These are phyloP conservation scores for Circaetus gallicus DNA, from an alignment of 2,113 vertebrate genomes.

Conservation along the genomic window DNA sequence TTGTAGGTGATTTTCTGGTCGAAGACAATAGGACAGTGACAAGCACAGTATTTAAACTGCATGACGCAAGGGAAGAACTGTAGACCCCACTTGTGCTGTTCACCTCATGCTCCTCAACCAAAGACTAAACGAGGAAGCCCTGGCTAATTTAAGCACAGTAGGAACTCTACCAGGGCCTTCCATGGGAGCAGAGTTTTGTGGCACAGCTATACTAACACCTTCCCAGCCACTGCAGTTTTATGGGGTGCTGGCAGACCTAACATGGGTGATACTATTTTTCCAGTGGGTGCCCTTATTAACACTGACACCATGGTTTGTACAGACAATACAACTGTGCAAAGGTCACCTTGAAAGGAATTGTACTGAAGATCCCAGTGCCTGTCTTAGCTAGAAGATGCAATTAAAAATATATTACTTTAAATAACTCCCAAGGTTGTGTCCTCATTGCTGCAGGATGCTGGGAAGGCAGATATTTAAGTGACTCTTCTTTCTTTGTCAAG, in stretches of 20 bases:
- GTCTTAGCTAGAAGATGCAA: not conserved
- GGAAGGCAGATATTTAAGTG: not conserved
- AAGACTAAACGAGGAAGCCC: not conserved
- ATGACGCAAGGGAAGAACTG: not conserved
- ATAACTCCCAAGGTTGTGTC: not conserved
- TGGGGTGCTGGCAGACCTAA: not conserved
- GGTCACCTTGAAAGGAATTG: not conserved
- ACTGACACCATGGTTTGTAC: not conserved
- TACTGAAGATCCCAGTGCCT: not conserved
- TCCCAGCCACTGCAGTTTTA: not conserved
- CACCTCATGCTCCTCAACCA: not conserved
- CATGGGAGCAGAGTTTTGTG: not conserved
- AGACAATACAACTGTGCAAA: not conserved
- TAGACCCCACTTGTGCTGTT: not conserved
- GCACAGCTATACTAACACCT: not conserved
- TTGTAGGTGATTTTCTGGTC: not conserved
- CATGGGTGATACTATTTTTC: not conserved
- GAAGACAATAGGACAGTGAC: not conserved
- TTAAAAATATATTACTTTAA: not conserved
- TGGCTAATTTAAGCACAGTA: not conserved
- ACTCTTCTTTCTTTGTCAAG: not conserved
- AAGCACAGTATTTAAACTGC: not conserved
- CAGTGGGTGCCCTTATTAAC: not conserved
- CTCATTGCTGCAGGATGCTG: not conserved
- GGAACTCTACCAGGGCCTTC: not conserved